Evolutionary conservation across 2,888 invertebrate genomes (phyloP).

Genomic region (Malthinus seriepunctatus): DNA sequence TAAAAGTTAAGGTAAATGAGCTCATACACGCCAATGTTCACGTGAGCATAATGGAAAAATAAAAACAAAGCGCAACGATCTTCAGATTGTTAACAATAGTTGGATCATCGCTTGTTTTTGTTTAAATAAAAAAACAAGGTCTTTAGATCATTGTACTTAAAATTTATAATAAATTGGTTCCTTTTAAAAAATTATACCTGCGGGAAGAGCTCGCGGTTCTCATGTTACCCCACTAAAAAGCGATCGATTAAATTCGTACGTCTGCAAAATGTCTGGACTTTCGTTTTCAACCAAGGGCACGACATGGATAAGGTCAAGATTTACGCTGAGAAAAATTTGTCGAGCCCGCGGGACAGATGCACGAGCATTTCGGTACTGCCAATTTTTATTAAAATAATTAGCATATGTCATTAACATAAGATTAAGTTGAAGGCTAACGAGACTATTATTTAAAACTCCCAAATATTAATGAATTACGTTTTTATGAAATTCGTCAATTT

Average conservation of each 20-base stretch:
- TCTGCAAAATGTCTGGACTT: slow-evolving; percentile 4
- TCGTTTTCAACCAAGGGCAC: not conserved
- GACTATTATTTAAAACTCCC: no score
- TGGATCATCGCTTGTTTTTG: slow-evolving; percentile 16
- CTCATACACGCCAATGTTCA: slow-evolving; percentile 5
- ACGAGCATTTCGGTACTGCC: no score
- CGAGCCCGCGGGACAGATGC: not conserved
- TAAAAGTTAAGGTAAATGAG: slow-evolving; percentile 3
- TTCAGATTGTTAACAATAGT: slow-evolving; percentile 6
- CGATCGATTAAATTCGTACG: slow-evolving; percentile 1
- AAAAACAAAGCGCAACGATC: slow-evolving; percentile 15
- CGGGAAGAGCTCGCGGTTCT: not conserved
- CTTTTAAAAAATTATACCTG: slow-evolving; percentile 1
- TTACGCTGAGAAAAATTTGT: not conserved
- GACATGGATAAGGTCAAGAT: not conserved
- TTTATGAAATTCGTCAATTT: no score
- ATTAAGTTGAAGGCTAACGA: no score
- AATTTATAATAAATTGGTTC: slow-evolving; percentile 5
- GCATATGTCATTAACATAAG: no score
- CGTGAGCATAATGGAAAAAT: slow-evolving; percentile 7
- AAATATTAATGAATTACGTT: no score
- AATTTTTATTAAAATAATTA: no score
- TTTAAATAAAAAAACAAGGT: slow-evolving; percentile 13
- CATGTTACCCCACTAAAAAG: not conserved
- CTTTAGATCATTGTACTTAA: slow-evolving; percentile 14